Base-by-base conservation (phyloP, 2,113 vertebrate genomes). In the Salvelinus fontinalis region DNA sequence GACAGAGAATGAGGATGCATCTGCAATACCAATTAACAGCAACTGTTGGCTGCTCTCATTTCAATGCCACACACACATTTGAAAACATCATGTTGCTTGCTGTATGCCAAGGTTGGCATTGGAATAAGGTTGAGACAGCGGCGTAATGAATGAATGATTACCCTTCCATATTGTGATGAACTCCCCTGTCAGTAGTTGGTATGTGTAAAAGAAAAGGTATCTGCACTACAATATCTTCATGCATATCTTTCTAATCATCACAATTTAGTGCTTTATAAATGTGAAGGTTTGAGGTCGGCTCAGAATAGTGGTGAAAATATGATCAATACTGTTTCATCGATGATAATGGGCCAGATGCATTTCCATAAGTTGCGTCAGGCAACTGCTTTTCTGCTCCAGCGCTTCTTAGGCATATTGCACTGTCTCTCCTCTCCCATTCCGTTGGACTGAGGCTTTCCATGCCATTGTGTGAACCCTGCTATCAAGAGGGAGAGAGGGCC, bases 401-500 rank as follows among this genome's bases (percentile, higher is more conserved):
- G 18, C 51, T 57, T 60, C 7, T 60, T 22, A 14, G n/a, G 8
- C 14, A 51, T n/a, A 60, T 7, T n/a, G 9, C n/a, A 60, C 18
- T 60, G 11, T 39, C 7, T 51, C 49, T 16, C 14, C 11, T 51
- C 49, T 16, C 49, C 11, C 59, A 60, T 62, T 62, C n/a, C n/a
- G 1, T 62, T 54, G 16, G 59, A 62, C 59, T 62, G 59, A 3
- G 59, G n/a, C 59, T n/a, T 8, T 62, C n/a, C 5, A 62, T 22
- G 14, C 6, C 66, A 67, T 62, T 20, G n/a, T 62, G 59, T 9
- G n/a, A 62, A 22, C 7, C 59, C 20, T 62, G n/a, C 14, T 7
- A 67, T 72, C 6, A 26, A 22, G 68, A 82, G 71, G 71, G 67
- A 13, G 12, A 27, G 67, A 57, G 73, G 76, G 68, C 82, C 73